Evolutionary conservation across 2,113 vertebrate species (phyloP).

Genomic region (Arenaria interpres): DNA sequence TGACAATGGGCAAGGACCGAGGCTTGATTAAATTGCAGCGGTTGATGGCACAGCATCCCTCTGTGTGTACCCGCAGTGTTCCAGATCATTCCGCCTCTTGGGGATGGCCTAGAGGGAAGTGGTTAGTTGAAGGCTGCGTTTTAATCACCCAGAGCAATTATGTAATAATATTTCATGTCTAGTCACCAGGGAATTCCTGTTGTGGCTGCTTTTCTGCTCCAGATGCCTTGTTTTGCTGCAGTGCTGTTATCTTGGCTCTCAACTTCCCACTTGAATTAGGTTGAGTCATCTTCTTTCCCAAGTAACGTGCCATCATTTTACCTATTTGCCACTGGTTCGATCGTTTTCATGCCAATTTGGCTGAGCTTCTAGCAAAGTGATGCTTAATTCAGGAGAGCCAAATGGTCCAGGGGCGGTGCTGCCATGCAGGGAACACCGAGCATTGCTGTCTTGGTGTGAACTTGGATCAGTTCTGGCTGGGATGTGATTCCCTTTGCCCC

Average conservation of each 20-base stretch:
- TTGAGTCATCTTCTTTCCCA: constrained; percentile 51
- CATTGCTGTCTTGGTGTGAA: not conserved
- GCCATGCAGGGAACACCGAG: not conserved
- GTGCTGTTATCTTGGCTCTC: constrained; percentile 21
- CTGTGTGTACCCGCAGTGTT: fast-evolving
- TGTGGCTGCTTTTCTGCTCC: constrained; percentile 47
- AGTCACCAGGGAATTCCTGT: constrained; percentile 48
- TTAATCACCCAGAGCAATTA: constrained; percentile 41
- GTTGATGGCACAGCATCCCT: not conserved
- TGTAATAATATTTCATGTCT: constrained; percentile 29
- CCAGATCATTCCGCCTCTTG: not conserved
- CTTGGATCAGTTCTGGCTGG: not conserved
- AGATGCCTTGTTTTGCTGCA: constrained; percentile 52
- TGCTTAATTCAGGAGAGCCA: not conserved
- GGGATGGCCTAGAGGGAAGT: not conserved
- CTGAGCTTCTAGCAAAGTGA: not conserved
- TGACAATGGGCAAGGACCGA: not conserved
- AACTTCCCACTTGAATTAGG: constrained; percentile 35
- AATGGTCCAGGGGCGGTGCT: not conserved
- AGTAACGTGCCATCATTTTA: not conserved
- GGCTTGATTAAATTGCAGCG: not conserved
- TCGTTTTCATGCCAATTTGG: not conserved
- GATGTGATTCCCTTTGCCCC: not conserved
- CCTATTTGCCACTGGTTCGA: not conserved
- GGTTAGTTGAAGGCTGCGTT: not conserved